Evolutionary conservation across 2,113 vertebrate genomes (phyloP), one percentile per base, ranked within the genome.

Genomic region (Grallaria varia): DNA sequence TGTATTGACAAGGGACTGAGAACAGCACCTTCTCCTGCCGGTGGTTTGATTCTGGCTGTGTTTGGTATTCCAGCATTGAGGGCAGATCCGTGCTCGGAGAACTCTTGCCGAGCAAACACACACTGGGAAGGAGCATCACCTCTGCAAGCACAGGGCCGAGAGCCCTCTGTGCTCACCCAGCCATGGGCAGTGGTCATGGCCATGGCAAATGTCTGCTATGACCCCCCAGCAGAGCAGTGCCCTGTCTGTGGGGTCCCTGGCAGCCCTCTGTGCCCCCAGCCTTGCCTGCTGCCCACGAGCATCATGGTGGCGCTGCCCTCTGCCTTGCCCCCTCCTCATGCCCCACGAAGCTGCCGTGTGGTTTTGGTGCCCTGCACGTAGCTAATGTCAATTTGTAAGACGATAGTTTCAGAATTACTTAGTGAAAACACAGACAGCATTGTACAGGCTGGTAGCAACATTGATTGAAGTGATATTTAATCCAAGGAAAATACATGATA

Each of bases 401-500:
- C 63, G 92, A 95, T 95, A 93, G 96, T 88, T 88, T 92, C 13
- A 16, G 66, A 47, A 30, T 95, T 85, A 60, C 60, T 71, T 72
- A 23, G 87, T 35, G 72, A 79, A 93, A 86, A 55, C 75, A 87
- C 84, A 82, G 66, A 55, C 52, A 9, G 82, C 73, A 66, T 75
- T 91, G 89, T 93, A 39, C 67, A 60, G 74, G 74, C 81, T 60
- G 78, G 84, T 89, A 94, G 87, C 93, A 88, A 49, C 77, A 89
- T 90, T 95, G 96, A 96, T 95, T 87, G 87, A 81, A 91, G 84
- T 49, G 96, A 96, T 92, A 97, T 95, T 97, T 96, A 96, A 97
- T 94, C 95, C 90, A 74, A 56, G 84, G 69, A 80, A 95, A 93
- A 91, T 86, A 95, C 69, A 69, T 79, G 82, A 86, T 93, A 87